Conservation (phyloP, 53 echinoderm and acorn worm genomes). For the Stichopus horrens region DNA sequence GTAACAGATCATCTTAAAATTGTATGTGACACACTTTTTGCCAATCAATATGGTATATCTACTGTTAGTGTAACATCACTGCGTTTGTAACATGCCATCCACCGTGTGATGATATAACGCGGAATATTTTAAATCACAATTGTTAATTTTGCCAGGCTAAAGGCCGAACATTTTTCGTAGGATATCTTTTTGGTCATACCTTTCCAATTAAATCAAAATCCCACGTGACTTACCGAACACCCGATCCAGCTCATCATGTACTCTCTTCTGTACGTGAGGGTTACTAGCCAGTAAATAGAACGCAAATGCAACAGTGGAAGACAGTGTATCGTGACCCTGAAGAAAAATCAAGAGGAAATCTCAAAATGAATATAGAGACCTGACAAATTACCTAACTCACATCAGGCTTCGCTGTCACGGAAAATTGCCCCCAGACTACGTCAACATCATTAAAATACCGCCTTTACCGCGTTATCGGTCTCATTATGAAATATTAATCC, state of each 20-base stretch:
- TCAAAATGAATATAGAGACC: not conserved
- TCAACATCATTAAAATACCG: no score
- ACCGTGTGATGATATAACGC: not conserved
- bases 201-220: not conserved
- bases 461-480: not conserved
- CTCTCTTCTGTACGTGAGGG: not conserved
- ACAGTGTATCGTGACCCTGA: not conserved
- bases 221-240: not conserved
- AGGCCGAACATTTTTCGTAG: no score
- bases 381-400: no score
- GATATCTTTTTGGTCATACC: no score
- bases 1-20: no score
- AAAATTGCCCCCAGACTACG: no score
- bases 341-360: not conserved
- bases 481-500: not conserved
- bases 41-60: not conserved
- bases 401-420: no score
- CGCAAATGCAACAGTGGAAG: not conserved
- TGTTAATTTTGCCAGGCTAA: not conserved
- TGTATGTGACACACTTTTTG: no score
- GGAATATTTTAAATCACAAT: not conserved
- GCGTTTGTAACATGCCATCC: no score
- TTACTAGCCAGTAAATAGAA: not conserved
- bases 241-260: not conserved
- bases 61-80: not conserved